These are phyloP conservation scores for Muscicapa striata DNA, from an alignment of 2,797 vertebrate genomes.

Conservation along the genomic window DNA sequence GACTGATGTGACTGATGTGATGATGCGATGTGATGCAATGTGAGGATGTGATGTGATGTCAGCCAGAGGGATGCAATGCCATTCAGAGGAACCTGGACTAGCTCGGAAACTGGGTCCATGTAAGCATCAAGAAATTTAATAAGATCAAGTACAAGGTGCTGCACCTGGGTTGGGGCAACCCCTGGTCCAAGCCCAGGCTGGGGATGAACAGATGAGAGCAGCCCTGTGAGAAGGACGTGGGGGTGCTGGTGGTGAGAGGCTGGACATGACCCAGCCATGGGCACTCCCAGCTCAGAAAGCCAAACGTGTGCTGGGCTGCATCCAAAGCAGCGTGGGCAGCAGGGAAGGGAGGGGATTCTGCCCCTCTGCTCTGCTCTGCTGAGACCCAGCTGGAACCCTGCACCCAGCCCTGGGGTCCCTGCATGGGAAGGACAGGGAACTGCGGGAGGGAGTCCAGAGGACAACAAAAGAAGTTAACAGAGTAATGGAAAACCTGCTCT, in stretches of 20 bases:
- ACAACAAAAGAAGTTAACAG: neutral
- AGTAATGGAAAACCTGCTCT: neutral
- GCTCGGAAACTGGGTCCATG: fast-evolving
- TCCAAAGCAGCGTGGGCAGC: neutral
- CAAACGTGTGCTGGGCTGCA: neutral
- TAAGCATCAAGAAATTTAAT: neutral
- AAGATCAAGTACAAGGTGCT: neutral
- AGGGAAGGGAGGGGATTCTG: neutral
- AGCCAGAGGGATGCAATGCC: neutral
- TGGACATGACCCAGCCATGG: neutral
- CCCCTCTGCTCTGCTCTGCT: neutral
- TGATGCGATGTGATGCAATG: neutral
- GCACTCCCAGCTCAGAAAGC: neutral
- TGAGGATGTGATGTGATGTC: neutral
- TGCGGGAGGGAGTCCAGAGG: fast-evolving
- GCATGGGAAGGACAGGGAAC: no score
- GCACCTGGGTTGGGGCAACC: fast-evolving
- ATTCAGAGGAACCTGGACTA: neutral
- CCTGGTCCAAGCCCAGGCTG: fast-evolving
- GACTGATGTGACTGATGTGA: no score
- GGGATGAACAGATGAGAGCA: neutral
- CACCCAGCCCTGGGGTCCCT: neutral
- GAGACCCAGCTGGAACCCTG: neutral
- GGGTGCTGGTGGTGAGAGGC: neutral
- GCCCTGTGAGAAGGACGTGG: fast-evolving